phyloP scores from a whole-genome alignment of 2,888 invertebrate species.

The Lasioglossum malachurum region DNA sequence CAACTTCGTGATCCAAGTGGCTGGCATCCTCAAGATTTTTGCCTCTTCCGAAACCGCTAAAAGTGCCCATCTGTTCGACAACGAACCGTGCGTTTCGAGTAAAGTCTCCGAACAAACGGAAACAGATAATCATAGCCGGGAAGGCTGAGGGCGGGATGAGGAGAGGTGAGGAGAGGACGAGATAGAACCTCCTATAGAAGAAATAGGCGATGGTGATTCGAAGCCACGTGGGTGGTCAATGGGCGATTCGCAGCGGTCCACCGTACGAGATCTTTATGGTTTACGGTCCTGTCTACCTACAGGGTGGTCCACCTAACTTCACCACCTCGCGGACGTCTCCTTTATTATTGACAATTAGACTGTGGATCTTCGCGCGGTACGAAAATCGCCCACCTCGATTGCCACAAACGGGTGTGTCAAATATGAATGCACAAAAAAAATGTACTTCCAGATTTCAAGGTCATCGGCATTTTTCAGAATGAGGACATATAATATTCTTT shows the following conservation, averaged over 20 bases:
- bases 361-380: too few species aligned
- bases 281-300: conserved; percentile 69
- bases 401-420: too few species aligned
- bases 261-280: conserved; percentile 65
- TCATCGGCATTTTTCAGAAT: background rate
- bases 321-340: background rate
- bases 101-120: background rate
- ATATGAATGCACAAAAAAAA: too few species aligned
- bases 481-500: background rate
- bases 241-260: conserved; percentile 68
- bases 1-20: background rate
- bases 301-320: conserved; percentile 32
- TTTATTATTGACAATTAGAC: background rate
- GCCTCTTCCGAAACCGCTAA: background rate
- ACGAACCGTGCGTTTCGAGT: background rate
- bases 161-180: background rate
- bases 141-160: background rate
- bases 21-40: background rate
- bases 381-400: too few species aligned
- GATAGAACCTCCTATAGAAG: conserved; percentile 9
- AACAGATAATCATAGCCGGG: background rate
- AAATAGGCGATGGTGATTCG: conserved; percentile 32
- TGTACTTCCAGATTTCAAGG: background rate
- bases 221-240: conserved; percentile 76
- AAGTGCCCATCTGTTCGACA: background rate